phyloP scores from a whole-genome alignment of 1,140 invertebrate species.

The Calliopsis andreniformis region DNA sequence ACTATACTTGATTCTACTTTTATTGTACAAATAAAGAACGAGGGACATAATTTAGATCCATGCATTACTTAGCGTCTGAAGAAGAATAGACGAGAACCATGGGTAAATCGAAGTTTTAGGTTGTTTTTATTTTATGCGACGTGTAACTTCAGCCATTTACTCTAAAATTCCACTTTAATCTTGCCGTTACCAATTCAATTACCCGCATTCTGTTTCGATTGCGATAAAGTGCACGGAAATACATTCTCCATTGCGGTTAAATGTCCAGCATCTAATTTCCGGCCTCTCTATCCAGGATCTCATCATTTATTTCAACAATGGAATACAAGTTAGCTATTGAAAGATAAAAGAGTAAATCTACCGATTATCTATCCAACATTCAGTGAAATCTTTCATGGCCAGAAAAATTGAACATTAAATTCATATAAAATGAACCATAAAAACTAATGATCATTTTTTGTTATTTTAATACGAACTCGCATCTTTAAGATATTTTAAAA shows the following conservation, averaged over 20 bases:
- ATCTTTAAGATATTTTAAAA: too few relatives aligned
- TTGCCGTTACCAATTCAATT: conserved; percentile 27
- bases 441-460: too few relatives aligned
- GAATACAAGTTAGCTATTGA: background rate
- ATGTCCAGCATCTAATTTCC: conserved; percentile 34
- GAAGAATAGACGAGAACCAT: background rate
- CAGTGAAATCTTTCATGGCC: background rate
- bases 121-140: background rate
- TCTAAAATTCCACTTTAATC: background rate
- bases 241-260: conserved; percentile 11
- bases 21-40: too few relatives aligned
- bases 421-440: too few relatives aligned
- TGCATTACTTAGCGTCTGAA: too few relatives aligned
- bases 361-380: background rate
- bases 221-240: conserved; percentile 23
- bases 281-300: background rate
- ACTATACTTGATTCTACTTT: too few relatives aligned
- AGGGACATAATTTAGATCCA: too few relatives aligned
- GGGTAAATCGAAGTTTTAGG: background rate
- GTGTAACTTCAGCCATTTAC: conserved; percentile 2
- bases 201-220: conserved; percentile 22
- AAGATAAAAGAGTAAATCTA: background rate
- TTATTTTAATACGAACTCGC: too few relatives aligned
- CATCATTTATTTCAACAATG: conserved; percentile 13
- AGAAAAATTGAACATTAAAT: too few relatives aligned